Conservation (phyloP, 2,888 invertebrate genomes). For the Pristionchus mayeri region DNA sequence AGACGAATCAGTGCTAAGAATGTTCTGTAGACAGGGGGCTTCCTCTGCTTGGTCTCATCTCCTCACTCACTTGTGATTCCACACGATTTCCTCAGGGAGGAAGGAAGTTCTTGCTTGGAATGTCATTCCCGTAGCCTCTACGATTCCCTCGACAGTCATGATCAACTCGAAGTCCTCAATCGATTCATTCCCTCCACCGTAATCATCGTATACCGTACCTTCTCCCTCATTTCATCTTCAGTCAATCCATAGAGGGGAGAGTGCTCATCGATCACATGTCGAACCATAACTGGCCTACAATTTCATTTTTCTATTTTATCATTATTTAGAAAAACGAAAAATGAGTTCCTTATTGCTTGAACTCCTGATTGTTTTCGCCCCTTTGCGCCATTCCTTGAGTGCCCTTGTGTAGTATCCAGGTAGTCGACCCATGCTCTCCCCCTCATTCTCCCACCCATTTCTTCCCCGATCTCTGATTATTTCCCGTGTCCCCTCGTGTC, state of each 20-base stretch:
- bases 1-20: no score
- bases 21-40: no score
- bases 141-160: conserved; percentile 76
- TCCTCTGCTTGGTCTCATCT: no score
- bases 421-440: neutral
- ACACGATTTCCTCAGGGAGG: conserved; percentile 73
- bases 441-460: neutral
- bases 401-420: neutral
- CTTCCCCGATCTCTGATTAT: neutral
- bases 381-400: neutral
- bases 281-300: conserved; percentile 72
- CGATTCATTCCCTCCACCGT: neutral
- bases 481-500: neutral
- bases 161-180: conserved; percentile 71
- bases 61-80: conserved; percentile 67
- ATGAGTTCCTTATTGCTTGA: no score
- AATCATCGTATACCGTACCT: neutral
- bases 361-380: no score
- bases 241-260: conserved; percentile 72
- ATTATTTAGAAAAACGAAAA: no score
- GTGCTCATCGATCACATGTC: conserved; percentile 74
- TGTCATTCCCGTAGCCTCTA: conserved; percentile 76
- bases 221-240: conserved; percentile 59
- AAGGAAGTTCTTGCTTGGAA: conserved; percentile 75
- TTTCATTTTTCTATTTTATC: neutral